These are phyloP conservation scores for Saccopteryx leptura DNA, from an alignment of 2,113 vertebrate species.

Conservation along the genomic window DNA sequence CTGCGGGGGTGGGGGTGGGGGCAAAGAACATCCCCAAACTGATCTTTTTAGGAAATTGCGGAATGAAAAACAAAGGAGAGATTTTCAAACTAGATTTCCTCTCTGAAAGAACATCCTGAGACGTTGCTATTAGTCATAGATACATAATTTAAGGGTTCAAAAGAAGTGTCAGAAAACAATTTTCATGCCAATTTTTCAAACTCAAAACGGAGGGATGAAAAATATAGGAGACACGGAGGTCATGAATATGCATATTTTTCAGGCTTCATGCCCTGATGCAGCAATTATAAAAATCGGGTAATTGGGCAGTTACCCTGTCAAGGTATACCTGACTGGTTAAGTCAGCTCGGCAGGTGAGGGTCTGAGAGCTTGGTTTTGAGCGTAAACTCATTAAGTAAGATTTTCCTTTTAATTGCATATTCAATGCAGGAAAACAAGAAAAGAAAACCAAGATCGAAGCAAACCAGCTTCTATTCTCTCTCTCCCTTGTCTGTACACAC, in stretches of 20 bases:
- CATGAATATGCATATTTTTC: constrained; percentile 68
- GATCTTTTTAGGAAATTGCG: constrained; percentile 80
- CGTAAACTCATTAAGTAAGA: constrained; percentile 60
- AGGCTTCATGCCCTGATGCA: constrained; percentile 44
- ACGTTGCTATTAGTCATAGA: constrained; percentile 84
- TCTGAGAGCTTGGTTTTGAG: background rate
- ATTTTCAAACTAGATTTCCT: constrained; percentile 83
- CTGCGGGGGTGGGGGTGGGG: background rate
- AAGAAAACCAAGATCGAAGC: background rate
- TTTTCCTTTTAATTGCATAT: background rate
- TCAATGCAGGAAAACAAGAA: constrained; percentile 30
- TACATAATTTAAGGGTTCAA: constrained; percentile 86
- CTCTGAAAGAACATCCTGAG: constrained; percentile 79
- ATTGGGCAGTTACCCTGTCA: constrained; percentile 79
- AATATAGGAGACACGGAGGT: constrained; percentile 69
- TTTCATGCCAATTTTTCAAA: constrained; percentile 85
- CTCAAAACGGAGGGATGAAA: constrained; percentile 80
- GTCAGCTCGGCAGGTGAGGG: background rate
- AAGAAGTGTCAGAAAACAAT: constrained; percentile 86
- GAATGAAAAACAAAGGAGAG: constrained; percentile 81
- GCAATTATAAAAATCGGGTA: constrained; percentile 80
- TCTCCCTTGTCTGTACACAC: background rate
- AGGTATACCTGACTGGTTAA: constrained; percentile 57
- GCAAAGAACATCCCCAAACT: constrained; percentile 24
- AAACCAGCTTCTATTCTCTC: background rate